phyloP scores from a whole-genome alignment of 2,113 vertebrate genomes.

The Tachycineta bicolor region DNA sequence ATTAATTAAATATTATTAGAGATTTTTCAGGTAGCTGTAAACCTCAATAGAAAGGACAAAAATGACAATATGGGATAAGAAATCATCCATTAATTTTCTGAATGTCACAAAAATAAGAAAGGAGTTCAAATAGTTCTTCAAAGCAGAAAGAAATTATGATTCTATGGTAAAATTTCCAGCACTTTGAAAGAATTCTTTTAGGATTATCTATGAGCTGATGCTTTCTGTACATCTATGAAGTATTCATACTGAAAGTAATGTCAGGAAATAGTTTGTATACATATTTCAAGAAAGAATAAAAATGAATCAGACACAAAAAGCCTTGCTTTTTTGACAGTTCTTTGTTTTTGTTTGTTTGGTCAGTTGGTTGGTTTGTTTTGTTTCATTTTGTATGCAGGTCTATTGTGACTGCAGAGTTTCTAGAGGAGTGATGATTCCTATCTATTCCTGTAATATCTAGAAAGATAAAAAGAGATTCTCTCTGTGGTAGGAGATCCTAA shows the following conservation, averaged over 20 bases:
- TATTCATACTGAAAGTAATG: background rate
- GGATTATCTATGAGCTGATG: background rate
- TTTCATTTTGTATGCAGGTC: background rate
- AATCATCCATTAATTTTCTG: background rate
- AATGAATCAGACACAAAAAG: background rate
- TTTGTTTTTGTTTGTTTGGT: background rate
- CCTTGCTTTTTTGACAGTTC: background rate
- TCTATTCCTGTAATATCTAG: background rate
- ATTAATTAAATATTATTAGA: background rate
- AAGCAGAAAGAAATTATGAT: background rate
- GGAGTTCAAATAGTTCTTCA: background rate
- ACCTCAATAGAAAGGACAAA: background rate
- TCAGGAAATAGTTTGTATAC: background rate
- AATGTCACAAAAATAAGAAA: background rate
- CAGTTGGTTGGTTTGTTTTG: background rate
- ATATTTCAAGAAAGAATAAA: background rate
- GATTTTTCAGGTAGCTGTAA: background rate
- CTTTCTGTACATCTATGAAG: background rate
- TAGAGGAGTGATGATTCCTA: background rate
- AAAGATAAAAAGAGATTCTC: background rate
- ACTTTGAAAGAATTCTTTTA: background rate
- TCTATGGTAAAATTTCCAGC: background rate
- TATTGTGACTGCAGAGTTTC: background rate
- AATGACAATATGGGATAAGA: background rate
- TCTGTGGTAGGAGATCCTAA: background rate